These are phyloP conservation scores for Myrmecophaga tridactyla DNA, from an alignment of 2,113 vertebrate genomes.

Conservation along the genomic window DNA sequence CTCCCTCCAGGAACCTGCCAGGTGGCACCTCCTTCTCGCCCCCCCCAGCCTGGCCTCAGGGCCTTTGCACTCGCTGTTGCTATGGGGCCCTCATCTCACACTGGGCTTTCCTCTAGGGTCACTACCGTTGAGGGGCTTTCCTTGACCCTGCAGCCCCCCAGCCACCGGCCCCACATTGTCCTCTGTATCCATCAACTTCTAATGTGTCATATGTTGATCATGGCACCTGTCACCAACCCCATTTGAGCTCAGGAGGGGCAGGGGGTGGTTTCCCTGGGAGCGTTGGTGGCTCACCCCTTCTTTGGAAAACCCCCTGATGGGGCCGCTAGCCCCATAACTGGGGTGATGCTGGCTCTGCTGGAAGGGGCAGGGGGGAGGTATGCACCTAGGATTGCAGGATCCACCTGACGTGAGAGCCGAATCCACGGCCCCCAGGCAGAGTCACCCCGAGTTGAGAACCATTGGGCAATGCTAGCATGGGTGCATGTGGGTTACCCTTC, in stretches of 20 bases:
- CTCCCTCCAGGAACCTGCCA: not conserved
- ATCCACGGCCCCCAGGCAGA: too few relatives aligned
- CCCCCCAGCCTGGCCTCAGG: not conserved
- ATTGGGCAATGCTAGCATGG: too few relatives aligned
- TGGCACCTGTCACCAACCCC: not conserved
- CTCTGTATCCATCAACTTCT: too few relatives aligned
- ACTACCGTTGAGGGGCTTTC: not conserved
- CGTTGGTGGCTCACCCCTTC: too few relatives aligned
- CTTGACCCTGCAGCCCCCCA: too few relatives aligned
- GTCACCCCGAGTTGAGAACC: not conserved
- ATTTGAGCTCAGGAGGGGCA: not conserved
- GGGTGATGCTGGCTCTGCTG: too few relatives aligned
- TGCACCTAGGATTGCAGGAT: too few relatives aligned
- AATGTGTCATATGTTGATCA: not conserved
- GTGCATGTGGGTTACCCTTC: fast-evolving
- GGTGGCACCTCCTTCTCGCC: fast-evolving
- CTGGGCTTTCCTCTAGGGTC: not conserved
- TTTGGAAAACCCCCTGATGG: too few relatives aligned
- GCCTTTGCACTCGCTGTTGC: not conserved
- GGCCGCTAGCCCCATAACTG: too few relatives aligned
- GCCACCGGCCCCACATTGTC: not conserved
- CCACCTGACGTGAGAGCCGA: too few relatives aligned
- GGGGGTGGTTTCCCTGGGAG: too few relatives aligned
- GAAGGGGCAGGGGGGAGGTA: too few relatives aligned
- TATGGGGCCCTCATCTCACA: not conserved